phyloP scores from a whole-genome alignment of 2,888 invertebrate genomes.

The Diarsia brunnea region DNA sequence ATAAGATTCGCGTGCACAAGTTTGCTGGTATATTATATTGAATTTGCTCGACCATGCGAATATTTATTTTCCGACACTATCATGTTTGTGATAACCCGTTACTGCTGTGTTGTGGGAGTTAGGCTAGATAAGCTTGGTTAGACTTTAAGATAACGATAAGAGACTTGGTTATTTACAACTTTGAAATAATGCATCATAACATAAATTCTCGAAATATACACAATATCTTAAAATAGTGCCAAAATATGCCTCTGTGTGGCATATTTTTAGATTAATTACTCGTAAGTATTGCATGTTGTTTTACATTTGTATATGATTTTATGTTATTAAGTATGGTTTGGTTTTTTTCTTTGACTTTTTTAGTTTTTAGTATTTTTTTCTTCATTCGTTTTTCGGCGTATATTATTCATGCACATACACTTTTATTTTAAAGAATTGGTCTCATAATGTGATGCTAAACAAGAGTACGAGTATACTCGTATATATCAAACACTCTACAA shows the following conservation, averaged over 20 bases:
- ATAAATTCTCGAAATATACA: neutral
- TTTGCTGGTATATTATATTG: conserved; percentile 38
- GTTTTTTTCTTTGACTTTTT: too few relatives aligned
- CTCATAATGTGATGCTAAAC: neutral
- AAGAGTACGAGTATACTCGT: neutral
- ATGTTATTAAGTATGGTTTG: too few relatives aligned
- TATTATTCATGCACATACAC: too few relatives aligned
- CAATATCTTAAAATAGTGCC: neutral
- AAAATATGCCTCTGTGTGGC: too few relatives aligned
- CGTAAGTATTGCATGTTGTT: too few relatives aligned
- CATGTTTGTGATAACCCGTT: conserved; percentile 14
- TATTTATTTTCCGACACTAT: conserved; percentile 21
- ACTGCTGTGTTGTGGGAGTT: neutral
- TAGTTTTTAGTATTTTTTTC: neutral
- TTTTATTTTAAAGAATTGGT: neutral
- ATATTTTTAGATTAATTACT: too few relatives aligned
- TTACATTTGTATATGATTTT: too few relatives aligned
- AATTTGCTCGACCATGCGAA: conserved; percentile 25
- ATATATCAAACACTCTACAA: neutral
- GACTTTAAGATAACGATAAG: neutral
- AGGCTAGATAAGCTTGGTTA: neutral
- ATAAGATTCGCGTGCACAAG: conserved; percentile 9
- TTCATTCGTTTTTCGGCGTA: neutral
- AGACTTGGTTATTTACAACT: neutral
- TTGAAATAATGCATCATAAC: neutral